These are phyloP conservation scores for Cataglyphis altisquamis DNA, from an alignment of 2,888 invertebrate species.

Conservation along the genomic window DNA sequence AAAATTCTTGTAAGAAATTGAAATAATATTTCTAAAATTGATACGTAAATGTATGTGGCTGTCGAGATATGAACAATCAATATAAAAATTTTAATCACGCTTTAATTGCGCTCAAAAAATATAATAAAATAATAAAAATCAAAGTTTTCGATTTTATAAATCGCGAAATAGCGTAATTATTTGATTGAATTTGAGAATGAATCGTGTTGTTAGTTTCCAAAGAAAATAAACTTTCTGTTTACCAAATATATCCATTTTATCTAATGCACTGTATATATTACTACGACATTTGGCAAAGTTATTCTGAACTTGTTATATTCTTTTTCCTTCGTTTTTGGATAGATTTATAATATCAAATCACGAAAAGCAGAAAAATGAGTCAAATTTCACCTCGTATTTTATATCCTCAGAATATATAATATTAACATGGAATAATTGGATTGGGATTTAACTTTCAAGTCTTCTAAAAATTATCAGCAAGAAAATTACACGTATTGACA, in stretches of 20 bases:
- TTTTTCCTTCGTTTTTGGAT: background rate
- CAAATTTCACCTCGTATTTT: background rate
- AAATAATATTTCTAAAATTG: background rate
- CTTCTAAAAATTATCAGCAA: background rate
- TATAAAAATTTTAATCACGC: background rate
- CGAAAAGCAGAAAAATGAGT: background rate
- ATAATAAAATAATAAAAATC: conserved; percentile 45
- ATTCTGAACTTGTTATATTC: background rate
- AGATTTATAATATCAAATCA: background rate
- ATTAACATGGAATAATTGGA: background rate
- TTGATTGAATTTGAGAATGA: background rate
- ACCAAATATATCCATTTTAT: background rate
- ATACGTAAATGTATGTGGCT: background rate
- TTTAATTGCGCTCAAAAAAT: background rate
- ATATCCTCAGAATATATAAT: background rate
- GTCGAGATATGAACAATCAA: background rate
- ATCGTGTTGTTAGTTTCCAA: background rate
- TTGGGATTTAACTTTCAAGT: background rate
- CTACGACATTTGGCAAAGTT: background rate
- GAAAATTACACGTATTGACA: background rate
- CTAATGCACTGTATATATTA: background rate
- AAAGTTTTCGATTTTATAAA: conserved; percentile 42
- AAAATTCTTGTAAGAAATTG: background rate
- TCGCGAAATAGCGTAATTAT: conserved; percentile 13
- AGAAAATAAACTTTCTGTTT: background rate